Conservation (phyloP, 2,888 invertebrate species). For the Platycnemis pennipes region DNA sequence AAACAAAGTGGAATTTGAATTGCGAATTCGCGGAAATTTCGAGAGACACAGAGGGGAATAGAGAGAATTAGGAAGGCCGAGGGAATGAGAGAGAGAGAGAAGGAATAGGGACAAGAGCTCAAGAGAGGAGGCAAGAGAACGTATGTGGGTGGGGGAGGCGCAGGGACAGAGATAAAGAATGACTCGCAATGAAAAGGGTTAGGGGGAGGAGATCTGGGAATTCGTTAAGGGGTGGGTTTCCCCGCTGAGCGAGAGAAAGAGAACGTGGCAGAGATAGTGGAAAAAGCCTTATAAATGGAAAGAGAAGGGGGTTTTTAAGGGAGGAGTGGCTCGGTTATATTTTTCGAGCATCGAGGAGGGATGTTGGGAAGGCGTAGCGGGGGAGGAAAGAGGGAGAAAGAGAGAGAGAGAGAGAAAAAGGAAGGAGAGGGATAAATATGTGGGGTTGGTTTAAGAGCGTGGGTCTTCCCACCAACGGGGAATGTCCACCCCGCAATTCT, state of each 20-base stretch:
- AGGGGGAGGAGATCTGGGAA: conserved; percentile 13
- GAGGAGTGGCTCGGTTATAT: neutral
- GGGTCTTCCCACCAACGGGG: neutral
- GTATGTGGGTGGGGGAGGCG: neutral
- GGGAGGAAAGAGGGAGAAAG: neutral
- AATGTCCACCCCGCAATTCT: conserved; percentile 33
- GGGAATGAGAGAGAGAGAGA: neutral
- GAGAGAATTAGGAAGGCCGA: neutral
- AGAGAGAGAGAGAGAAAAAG: neutral
- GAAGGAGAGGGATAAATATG: neutral
- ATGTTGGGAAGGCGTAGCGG: neutral
- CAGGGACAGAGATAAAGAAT: neutral
- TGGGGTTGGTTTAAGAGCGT: conserved; percentile 7
- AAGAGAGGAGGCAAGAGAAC: neutral
- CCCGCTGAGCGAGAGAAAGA: neutral
- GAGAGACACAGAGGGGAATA: neutral
- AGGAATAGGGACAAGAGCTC: neutral
- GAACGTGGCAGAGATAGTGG: neutral
- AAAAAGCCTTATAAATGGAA: neutral
- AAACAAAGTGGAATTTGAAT: neutral
- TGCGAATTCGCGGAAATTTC: neutral
- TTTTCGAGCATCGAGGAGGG: neutral
- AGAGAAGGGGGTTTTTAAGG: neutral
- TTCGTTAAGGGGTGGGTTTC: conserved; percentile 24
- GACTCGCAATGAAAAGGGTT: conserved; percentile 19